A percentile compares a stretch with the other conserved stretches of the same genome.
phyloP scores from a whole-genome alignment of 1,140 invertebrate species.

The Monochamus saltuarius region DNA sequence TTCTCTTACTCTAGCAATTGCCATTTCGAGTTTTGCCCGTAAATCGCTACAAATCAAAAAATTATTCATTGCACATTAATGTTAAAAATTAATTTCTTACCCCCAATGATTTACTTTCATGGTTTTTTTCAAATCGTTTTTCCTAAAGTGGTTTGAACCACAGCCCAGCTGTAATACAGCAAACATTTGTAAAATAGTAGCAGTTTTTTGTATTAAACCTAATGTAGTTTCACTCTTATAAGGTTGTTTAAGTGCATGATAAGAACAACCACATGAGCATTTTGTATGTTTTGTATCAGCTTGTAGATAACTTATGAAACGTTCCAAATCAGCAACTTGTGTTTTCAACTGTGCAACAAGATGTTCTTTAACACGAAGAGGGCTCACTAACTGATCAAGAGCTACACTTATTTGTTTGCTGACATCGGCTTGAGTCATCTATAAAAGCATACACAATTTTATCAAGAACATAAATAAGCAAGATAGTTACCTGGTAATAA shows the following conservation, averaged over 20 bases:
- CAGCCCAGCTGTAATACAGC: conserved; percentile 90
- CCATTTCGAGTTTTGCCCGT: conserved; percentile 88
- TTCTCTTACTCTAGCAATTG: conserved; percentile 77
- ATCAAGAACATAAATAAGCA: not conserved
- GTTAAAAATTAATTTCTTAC: conserved; percentile 54
- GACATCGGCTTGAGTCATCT: conserved; percentile 61
- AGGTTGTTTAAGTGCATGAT: conserved; percentile 55
- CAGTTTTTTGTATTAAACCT: conserved; percentile 79
- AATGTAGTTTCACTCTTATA: conserved; percentile 57
- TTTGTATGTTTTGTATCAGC: conserved; percentile 62
- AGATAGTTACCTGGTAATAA: conserved; percentile 59
- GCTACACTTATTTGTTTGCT: conserved; percentile 66
- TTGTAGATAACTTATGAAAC: conserved; percentile 96
- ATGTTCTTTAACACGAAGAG: conserved; percentile 94
- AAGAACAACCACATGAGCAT: conserved; percentile 66
- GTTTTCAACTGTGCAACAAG: conserved; percentile 93
- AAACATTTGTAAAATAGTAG: conserved; percentile 88
- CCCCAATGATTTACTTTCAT: conserved; percentile 88
- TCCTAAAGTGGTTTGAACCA: conserved; percentile 69
- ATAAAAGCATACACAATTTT: conserved; percentile 24
- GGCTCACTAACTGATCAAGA: conserved; percentile 83
- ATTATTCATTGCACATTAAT: conserved; percentile 17
- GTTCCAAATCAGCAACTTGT: conserved; percentile 94
- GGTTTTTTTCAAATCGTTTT: conserved; percentile 83
- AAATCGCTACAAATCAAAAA: conserved; percentile 69